Evolutionary conservation across 1,140 invertebrate genomes (phyloP).

Genomic region (Zaprionus ornatus): DNA sequence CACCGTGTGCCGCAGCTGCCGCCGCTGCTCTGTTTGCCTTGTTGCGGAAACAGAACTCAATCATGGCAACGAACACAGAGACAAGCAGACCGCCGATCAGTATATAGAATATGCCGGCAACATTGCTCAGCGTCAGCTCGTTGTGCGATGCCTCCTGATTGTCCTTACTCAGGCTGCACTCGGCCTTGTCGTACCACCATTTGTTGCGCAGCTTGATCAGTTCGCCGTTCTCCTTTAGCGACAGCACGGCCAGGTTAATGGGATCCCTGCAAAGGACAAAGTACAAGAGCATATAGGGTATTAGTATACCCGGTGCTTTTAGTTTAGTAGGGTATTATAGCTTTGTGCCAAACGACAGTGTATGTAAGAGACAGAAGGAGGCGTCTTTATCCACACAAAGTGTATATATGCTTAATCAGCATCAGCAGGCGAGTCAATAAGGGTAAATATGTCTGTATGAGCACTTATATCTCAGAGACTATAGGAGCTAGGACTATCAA

Average conservation of each 20-base stretch:
- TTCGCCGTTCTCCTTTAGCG: conserved; percentile 96
- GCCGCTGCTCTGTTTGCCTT: conserved; percentile 83
- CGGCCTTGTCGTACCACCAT: conserved; percentile 95
- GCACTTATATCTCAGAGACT: no score
- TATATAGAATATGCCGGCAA: conserved; percentile 99
- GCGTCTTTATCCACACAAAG: no score
- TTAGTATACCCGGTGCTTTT: not conserved
- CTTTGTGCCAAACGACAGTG: no score
- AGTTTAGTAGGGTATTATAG: no score
- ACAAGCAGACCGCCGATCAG: conserved; percentile 96
- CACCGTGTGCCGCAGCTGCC: not conserved
- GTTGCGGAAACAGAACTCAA: conserved; percentile 97
- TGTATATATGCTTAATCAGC: no score
- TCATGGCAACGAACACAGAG: conserved; percentile 93
- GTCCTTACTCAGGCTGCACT: conserved; percentile 89
- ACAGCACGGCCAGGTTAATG: conserved; percentile 95
- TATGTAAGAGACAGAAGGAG: no score
- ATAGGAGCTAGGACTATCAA: no score
- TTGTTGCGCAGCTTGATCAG: conserved; percentile 95
- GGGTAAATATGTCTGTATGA: no score
- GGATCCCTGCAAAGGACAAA: conserved; percentile 87
- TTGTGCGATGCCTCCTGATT: conserved; percentile 91
- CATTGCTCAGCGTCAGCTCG: conserved; percentile 97
- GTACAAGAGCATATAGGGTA: not conserved
- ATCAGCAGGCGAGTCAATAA: no score